phyloP scores from a whole-genome alignment of 2,797 vertebrate species.

The Fratercula arctica region DNA sequence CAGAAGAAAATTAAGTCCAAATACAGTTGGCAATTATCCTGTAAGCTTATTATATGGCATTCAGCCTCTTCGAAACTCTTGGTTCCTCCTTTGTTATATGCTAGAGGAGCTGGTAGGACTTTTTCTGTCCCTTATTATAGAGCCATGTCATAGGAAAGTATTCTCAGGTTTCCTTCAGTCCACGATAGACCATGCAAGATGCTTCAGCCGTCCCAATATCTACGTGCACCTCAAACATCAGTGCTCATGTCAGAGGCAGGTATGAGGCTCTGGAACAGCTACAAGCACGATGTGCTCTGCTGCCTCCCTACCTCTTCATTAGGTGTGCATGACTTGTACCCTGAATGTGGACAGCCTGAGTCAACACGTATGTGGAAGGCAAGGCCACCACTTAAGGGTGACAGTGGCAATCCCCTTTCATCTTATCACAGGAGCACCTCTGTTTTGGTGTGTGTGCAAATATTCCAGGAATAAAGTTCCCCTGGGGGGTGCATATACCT shows the following conservation, averaged over 20 bases:
- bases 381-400: not conserved
- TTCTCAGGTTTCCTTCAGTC: not conserved
- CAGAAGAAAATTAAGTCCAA: constrained; percentile 40
- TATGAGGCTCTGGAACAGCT: not conserved
- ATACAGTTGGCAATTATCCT: constrained; percentile 4
- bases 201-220: not conserved
- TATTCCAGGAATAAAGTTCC: not conserved
- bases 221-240: fast-evolving
- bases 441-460: not conserved
- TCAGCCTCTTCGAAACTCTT: not conserved
- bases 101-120: not conserved
- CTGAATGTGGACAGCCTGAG: not conserved
- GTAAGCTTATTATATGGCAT: constrained; percentile 21
- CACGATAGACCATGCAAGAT: not conserved
- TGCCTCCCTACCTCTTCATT: not conserved
- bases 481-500: not conserved
- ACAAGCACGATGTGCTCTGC: not conserved
- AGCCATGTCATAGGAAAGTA: not conserved
- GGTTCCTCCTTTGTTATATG: not conserved
- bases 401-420: not conserved
- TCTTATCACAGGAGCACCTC: not conserved
- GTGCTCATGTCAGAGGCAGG: not conserved
- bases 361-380: not conserved
- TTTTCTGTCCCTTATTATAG: not conserved
- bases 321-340: not conserved